Percentiles rank a stretch among this genome's conserved stretches.
These are phyloP conservation scores for Dasypogon diadema DNA, from an alignment of 2,888 invertebrate genomes.

Conservation along the genomic window DNA sequence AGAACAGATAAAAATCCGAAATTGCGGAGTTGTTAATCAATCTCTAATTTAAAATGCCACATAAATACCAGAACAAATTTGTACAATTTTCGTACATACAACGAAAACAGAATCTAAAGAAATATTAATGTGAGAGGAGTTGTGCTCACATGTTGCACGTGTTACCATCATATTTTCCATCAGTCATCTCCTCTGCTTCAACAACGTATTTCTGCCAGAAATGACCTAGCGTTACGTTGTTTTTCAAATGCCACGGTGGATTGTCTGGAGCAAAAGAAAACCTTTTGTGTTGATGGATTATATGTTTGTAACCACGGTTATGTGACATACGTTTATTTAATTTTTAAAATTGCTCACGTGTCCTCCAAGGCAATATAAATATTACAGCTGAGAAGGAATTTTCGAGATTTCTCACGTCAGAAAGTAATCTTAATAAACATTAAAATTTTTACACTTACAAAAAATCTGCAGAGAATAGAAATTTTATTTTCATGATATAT, in stretches of 20 bases:
- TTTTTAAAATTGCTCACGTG: slow-evolving; percentile 14
- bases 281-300: neutral
- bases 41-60: too few species aligned
- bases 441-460: too few species aligned
- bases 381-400: too few species aligned
- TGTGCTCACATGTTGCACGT: neutral
- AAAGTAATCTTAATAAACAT: too few species aligned
- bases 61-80: too few species aligned
- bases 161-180: neutral
- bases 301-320: neutral
- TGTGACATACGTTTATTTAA: slow-evolving; percentile 31
- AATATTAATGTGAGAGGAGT: neutral
- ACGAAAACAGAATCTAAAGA: too few species aligned
- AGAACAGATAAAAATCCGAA: too few species aligned
- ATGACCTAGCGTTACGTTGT: neutral
- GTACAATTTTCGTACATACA: too few species aligned
- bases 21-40: too few species aligned
- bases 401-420: too few species aligned
- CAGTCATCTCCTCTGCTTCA: neutral
- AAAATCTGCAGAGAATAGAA: too few species aligned
- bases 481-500: too few species aligned
- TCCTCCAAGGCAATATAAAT: neutral
- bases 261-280: neutral
- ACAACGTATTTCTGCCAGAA: neutral
- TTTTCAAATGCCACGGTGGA: neutral